Evolutionary conservation across 2,113 vertebrate species (phyloP), one percentile per base, ranked within the genome.

Genomic region (Lasiurus borealis): DNA sequence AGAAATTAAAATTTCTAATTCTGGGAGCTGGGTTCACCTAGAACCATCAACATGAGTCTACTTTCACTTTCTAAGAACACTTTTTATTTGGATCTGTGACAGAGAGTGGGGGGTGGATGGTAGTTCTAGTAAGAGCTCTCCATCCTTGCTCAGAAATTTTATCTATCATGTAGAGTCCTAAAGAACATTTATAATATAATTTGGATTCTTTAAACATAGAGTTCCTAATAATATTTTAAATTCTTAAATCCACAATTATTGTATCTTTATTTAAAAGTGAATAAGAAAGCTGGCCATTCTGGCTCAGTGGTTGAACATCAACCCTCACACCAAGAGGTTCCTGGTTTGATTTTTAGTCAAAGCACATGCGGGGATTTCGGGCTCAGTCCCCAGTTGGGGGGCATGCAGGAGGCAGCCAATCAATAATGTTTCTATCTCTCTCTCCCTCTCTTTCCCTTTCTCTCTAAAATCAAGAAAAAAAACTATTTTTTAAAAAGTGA

Each of bases 201-300:
- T 90, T 84, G 18, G 10, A 86, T 81, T 57, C 40, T 88, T 78
- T 87, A 14, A 95, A 85, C 9, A 31, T 27, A 34, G 50, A 57
- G 57, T 57, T 85, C 2, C 66, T 36, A 90, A 81, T 81, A 86
- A 18, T 36, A 59, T 91, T 80, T 82, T 46, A 0, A 3, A 93
- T 97, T 96, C 36, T 75, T 85, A 25, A 59, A 95, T 95, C n/a
- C 93, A 96, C 68, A 97, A 73, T 86, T 95, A 54, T 96, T 76
- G 29, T 71, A 71, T 62, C n/a, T 69, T 97, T 97, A 89, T 97
- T 57, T 46, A 40, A 96, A 92, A 97, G 62, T 64, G 62, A 64
- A 29, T 64, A 29, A 64, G 59, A 64, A 64, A 14, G 11, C 5
- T 29, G 62, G 25, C 62, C 62, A 64, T 27, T 29, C 11, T 64